Base-by-base conservation (phyloP, 2,113 vertebrate species). In the Chascanopsetta lugubris region DNA sequence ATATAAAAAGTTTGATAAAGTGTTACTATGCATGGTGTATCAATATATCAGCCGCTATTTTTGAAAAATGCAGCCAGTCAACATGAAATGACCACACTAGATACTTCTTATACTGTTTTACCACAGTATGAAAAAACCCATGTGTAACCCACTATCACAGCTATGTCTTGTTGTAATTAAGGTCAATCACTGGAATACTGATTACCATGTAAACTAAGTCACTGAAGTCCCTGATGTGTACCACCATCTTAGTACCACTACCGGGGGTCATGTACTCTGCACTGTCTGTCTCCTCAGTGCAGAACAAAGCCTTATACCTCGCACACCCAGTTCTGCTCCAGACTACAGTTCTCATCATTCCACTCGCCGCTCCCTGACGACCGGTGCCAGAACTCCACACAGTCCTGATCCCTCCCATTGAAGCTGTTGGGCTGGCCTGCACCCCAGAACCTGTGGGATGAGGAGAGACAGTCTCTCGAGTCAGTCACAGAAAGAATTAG, bases 391-490 rank as follows among this genome's bases (percentile, higher is more conserved):
- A 87, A 79, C 58, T 88, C 88, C 22, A 74, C 88, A 27, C 88
- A 90, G 80, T 90, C 88, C 58, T 90, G 88, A 59, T 88, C 25
- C 1, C 42, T 69, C 9, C 87, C 88, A 0, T 72, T 20, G 1
- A 58, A 69, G 69, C 84, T 88, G 78, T 90, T 89, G 38, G 88
- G 88, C 42, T 90, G 88, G 15, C 13, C 51, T 53, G 60, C 55
- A 10, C 27, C 87, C 88, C 87, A 90, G 56, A 36, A 90, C 64
- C 85, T 90, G 49, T 43, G 36, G 36, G 21, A 34, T 1, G n/a
- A 21, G 3, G 20, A 49, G 15, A 48, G 13, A 53, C 15, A 30
- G n/a, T n/a, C n/a, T n/a, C n/a, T n/a, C n/a, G n/a, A n/a, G n/a
- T n/a, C n/a, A n/a, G 13, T 0, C 26, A 38, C n/a, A 34, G 30